Evolutionary conservation across 2,888 invertebrate species (phyloP).

Genomic region (Leptopterna dolabrata): DNA sequence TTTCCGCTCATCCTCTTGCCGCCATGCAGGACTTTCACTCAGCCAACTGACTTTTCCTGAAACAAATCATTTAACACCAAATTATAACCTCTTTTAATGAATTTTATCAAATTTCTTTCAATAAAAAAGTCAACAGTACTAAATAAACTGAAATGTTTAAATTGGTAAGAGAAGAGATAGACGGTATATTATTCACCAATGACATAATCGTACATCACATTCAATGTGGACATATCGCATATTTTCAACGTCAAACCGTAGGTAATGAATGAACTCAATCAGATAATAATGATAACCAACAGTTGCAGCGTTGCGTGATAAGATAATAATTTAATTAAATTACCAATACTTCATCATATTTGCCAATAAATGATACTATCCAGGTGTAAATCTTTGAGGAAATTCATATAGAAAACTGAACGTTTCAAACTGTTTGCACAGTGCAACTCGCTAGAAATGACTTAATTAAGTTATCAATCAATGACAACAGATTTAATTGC

Average conservation of each 20-base stretch:
- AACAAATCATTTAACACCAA: conserved; percentile 46
- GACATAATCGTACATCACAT: too few species aligned
- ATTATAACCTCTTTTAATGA: neutral
- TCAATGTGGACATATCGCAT: neutral
- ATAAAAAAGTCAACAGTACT: too few species aligned
- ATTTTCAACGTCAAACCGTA: neutral
- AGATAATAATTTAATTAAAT: neutral
- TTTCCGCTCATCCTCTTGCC: conserved; percentile 60
- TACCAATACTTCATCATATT: neutral
- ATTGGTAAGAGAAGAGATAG: too few species aligned
- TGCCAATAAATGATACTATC: neutral
- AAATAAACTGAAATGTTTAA: too few species aligned
- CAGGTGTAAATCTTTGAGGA: neutral
- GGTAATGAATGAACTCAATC: neutral
- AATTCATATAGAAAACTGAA: neutral
- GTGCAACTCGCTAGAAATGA: neutral
- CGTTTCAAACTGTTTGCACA: neutral
- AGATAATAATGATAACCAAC: neutral
- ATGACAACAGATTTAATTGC: neutral
- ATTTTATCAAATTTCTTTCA: too few species aligned
- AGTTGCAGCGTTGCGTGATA: neutral
- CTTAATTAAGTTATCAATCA: neutral
- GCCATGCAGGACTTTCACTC: conserved; percentile 59
- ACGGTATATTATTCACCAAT: too few species aligned
- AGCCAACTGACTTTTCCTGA: conserved; percentile 58